phyloP scores from a whole-genome alignment of 1,140 invertebrate species.

The Aplysia californica region DNA sequence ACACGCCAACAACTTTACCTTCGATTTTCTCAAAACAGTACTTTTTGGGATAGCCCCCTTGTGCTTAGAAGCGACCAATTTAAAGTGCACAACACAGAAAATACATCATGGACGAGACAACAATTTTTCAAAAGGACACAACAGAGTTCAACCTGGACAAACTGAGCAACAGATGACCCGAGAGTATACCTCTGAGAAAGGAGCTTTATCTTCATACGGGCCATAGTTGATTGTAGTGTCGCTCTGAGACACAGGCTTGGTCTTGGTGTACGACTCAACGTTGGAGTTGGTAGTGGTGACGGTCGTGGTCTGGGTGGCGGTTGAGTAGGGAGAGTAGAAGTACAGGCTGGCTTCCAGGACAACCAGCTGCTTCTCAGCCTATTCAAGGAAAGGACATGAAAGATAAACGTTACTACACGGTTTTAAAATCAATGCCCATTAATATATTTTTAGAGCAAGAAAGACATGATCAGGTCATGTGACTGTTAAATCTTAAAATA shows the following conservation, averaged over 20 bases:
- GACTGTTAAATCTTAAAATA: too few species aligned
- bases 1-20: too few species aligned
- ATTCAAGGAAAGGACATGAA: too few species aligned
- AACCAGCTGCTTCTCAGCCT: slow-evolving; percentile 94
- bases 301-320: slow-evolving; percentile 83
- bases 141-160: too few species aligned
- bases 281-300: slow-evolving; percentile 82
- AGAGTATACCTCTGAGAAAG: slow-evolving; percentile 70
- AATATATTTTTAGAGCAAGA: neutral
- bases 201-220: slow-evolving; percentile 81
- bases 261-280: slow-evolving; percentile 85
- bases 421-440: neutral
- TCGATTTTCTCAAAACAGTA: too few species aligned
- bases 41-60: too few species aligned
- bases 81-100: too few species aligned
- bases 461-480: neutral
- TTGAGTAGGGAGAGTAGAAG: slow-evolving; percentile 84
- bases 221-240: slow-evolving; percentile 88
- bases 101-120: too few species aligned
- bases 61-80: too few species aligned
- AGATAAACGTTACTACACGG: too few species aligned
- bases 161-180: too few species aligned
- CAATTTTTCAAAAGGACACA: too few species aligned
- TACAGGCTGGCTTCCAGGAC: slow-evolving; percentile 87
- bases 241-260: slow-evolving; percentile 84